Percentiles rank a stretch among this genome's conserved stretches.
Conservation (phyloP, 2,113 vertebrate species). For the Sardina pilchardus region DNA sequence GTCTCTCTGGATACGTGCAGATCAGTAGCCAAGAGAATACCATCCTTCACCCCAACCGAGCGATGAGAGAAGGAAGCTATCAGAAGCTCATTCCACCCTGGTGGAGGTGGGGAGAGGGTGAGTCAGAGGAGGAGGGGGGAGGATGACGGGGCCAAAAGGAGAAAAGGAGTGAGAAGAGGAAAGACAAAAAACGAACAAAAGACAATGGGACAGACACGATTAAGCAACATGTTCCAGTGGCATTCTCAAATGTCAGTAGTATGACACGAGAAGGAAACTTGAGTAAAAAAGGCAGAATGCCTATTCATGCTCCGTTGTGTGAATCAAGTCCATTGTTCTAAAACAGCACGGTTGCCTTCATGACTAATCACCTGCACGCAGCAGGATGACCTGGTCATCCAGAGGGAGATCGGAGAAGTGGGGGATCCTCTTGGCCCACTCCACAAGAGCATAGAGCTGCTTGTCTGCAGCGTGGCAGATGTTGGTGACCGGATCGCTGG, state of each 20-base stretch:
- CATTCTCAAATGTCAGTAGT: neutral
- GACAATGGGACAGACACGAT: neutral
- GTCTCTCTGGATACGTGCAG: slow-evolving; percentile 83
- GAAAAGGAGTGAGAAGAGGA: neutral
- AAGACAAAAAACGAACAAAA: neutral
- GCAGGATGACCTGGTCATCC: slow-evolving; percentile 97
- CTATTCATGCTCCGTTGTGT: neutral
- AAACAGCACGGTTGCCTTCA: neutral
- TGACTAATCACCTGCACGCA: slow-evolving; percentile 81
- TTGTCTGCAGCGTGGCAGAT: slow-evolving; percentile 98
- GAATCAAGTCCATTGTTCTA: neutral
- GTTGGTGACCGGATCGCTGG: slow-evolving; percentile 94
- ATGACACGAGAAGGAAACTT: neutral
- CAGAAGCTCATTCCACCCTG: slow-evolving; percentile 91
- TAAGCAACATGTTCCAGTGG: neutral
- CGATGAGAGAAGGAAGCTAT: slow-evolving; percentile 92
- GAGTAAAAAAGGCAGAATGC: neutral
- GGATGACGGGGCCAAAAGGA: neutral
- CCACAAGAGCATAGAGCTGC: slow-evolving; percentile 96
- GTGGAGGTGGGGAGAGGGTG: neutral
- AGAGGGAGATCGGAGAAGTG: slow-evolving; percentile 95
- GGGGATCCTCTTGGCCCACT: slow-evolving; percentile 97
- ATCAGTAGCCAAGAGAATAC: slow-evolving; percentile 85
- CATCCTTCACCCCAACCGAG: slow-evolving; percentile 87
- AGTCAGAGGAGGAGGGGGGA: neutral